phyloP scores from a whole-genome alignment of 2,113 vertebrate genomes.

The Anoplopoma fimbria region DNA sequence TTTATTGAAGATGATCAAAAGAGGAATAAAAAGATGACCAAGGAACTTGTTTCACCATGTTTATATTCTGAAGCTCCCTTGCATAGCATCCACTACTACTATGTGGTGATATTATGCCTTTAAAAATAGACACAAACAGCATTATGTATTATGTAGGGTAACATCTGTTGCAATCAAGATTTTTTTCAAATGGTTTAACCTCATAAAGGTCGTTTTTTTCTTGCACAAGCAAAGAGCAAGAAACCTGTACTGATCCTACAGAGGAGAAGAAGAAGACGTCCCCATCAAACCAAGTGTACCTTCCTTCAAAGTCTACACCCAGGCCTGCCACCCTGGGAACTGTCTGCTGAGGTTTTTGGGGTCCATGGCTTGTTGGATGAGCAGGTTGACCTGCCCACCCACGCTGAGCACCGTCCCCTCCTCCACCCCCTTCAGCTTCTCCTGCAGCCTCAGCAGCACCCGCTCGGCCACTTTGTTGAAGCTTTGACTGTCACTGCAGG shows the following conservation, averaged over 20 bases:
- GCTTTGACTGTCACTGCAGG: constrained; percentile 88
- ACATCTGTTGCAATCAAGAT: background rate
- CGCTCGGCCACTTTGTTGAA: constrained; percentile 98
- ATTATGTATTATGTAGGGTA: too few relatives aligned
- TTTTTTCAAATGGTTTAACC: background rate
- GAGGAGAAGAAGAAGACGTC: background rate
- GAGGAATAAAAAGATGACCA: background rate
- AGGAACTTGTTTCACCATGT: background rate
- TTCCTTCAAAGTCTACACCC: constrained; percentile 84
- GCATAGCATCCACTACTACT: background rate
- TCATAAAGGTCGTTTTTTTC: background rate
- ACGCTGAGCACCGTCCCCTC: constrained; percentile 94
- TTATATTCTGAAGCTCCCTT: background rate
- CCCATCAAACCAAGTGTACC: background rate
- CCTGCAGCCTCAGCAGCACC: constrained; percentile 95
- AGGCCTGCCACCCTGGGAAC: constrained; percentile 95
- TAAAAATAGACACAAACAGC: background rate
- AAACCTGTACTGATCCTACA: background rate
- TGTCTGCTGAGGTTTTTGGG: constrained; percentile 95
- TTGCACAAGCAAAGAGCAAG: background rate
- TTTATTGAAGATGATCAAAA: background rate
- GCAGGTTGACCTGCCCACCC: constrained; percentile 96
- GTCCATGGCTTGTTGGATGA: constrained; percentile 98
- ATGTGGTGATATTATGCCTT: background rate
- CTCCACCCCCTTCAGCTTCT: constrained; percentile 98